A percentile compares a stretch with the other conserved stretches of the same genome.
phyloP scores from a whole-genome alignment of 2,113 vertebrate genomes.

The Platysteira castanea region DNA sequence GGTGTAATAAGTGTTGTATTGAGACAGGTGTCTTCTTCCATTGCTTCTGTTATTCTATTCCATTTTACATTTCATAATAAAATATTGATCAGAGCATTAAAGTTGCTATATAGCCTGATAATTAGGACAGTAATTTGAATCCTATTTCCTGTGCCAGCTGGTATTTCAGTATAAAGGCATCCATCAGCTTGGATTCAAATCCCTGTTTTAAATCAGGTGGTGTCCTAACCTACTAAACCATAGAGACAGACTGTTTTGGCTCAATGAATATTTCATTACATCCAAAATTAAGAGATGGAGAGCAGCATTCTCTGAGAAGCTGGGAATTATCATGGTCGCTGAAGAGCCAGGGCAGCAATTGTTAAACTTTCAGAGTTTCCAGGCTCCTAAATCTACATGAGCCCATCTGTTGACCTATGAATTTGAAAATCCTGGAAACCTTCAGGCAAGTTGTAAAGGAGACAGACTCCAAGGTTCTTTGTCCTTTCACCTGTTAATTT shows the following conservation, averaged over 20 bases:
- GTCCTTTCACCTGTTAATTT: slow-evolving; percentile 29
- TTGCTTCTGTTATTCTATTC: background rate
- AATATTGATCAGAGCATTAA: slow-evolving; percentile 45
- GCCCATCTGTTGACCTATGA: slow-evolving; percentile 6
- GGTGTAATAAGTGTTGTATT: background rate
- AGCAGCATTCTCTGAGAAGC: background rate
- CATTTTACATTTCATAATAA: slow-evolving; percentile 13
- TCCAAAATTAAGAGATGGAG: background rate
- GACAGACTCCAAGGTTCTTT: background rate
- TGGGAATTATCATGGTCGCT: background rate
- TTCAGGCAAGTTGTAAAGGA: background rate
- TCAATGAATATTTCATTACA: slow-evolving; percentile 43
- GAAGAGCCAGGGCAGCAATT: background rate
- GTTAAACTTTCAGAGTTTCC: background rate
- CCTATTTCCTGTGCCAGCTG: background rate
- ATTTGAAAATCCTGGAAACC: slow-evolving; percentile 26
- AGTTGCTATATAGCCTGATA: background rate
- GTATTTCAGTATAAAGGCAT: background rate
- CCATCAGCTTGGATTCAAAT: background rate
- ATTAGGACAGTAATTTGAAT: background rate
- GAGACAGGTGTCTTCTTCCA: background rate
- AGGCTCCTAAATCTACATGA: background rate
- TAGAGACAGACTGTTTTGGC: background rate
- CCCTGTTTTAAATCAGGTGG: background rate
- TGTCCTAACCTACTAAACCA: background rate